These are phyloP conservation scores for Pseudochirops cupreus DNA, from an alignment of 2,797 vertebrate species.

Conservation along the genomic window DNA sequence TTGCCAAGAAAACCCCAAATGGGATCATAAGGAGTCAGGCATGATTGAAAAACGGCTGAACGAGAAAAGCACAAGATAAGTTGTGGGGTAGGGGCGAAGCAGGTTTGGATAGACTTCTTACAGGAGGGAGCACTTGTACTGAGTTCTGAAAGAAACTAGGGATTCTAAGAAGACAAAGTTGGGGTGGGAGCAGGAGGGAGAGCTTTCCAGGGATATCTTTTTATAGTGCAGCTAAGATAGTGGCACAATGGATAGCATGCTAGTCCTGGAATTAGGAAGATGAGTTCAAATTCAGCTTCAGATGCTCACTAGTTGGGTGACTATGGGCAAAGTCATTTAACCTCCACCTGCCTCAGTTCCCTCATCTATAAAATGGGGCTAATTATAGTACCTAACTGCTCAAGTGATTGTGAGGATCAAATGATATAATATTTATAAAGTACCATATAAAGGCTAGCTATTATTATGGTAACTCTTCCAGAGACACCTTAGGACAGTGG, in stretches of 20 bases:
- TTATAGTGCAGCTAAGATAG: background rate
- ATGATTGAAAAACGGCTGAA: background rate
- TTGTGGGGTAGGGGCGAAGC: background rate
- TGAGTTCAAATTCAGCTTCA: background rate
- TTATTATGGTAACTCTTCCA: background rate
- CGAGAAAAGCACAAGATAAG: background rate
- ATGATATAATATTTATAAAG: background rate
- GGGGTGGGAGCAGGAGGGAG: background rate
- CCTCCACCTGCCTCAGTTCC: background rate
- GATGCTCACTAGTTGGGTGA: background rate
- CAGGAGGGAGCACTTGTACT: background rate
- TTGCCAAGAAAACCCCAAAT: background rate
- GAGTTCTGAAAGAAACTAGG: background rate
- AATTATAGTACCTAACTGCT: too few relatives aligned
- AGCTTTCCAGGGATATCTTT: background rate
- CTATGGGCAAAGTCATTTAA: background rate
- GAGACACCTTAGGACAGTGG: background rate
- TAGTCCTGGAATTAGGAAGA: background rate
- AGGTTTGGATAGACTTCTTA: background rate
- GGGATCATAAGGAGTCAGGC: background rate
- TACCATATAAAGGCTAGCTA: background rate
- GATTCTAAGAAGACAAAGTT: background rate
- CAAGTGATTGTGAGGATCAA: background rate
- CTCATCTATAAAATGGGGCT: background rate
- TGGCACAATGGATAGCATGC: background rate